These are phyloP conservation scores for Muscicapa adusta DNA, from an alignment of 2,113 vertebrate species.

Conservation along the genomic window DNA sequence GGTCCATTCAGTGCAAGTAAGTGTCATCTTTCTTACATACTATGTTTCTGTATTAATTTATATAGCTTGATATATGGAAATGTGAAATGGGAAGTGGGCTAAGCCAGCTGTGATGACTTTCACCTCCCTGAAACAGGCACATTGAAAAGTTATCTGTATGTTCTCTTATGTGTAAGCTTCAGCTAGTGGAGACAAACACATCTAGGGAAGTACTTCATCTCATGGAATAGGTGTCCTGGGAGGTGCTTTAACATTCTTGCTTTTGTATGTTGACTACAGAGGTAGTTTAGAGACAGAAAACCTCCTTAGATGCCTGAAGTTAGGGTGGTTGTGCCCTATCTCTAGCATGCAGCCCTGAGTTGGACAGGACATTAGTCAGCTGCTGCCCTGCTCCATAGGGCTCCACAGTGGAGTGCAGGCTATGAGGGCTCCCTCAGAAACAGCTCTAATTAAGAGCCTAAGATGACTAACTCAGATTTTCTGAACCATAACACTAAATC, in stretches of 20 bases:
- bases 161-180: background rate
- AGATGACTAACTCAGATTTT: background rate
- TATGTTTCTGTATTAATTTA: background rate
- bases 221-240: background rate
- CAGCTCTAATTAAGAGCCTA: background rate
- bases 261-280: background rate
- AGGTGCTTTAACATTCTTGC: background rate
- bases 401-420: background rate
- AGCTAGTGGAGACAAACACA: background rate
- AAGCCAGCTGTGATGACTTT: background rate
- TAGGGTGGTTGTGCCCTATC: background rate
- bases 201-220: background rate
- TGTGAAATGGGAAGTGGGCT: background rate
- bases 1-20: background rate
- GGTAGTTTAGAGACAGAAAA: background rate
- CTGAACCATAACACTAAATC: background rate
- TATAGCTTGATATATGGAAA: background rate
- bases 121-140: background rate
- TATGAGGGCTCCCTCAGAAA: accelerated
- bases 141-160: background rate
- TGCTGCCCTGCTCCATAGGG: background rate
- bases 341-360: background rate
- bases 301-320: background rate
- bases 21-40: background rate
- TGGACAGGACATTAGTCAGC: background rate